Conservation (phyloP, 1,140 invertebrate genomes). For the Diprion similis region DNA sequence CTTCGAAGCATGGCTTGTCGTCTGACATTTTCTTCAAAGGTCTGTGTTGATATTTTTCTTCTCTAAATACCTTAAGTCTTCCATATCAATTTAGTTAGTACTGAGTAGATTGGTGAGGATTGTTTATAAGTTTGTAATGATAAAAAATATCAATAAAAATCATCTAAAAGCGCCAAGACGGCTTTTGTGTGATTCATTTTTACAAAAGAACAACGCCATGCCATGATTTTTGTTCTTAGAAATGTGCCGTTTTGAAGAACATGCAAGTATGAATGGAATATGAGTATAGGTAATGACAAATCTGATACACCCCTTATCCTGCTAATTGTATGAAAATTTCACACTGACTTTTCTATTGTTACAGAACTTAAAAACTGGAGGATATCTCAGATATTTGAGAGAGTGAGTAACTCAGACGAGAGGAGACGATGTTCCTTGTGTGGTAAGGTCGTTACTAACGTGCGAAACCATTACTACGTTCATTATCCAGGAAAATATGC, state of each 20-base stretch:
- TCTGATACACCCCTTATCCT: no score
- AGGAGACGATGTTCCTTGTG: constrained; percentile 70
- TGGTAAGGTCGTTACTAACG: constrained; percentile 73
- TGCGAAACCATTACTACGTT: constrained; percentile 73
- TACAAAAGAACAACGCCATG: background rate
- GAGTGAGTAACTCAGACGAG: constrained; percentile 69
- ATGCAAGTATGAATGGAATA: constrained; percentile 17
- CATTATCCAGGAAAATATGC: constrained; percentile 72
- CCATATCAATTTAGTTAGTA: background rate
- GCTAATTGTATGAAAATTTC: background rate
- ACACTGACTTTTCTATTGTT: constrained; percentile 61
- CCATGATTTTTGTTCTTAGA: constrained; percentile 1
- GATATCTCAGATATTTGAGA: constrained; percentile 72
- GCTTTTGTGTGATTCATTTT: constrained; percentile 11
- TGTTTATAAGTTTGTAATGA: background rate
- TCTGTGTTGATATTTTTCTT: background rate
- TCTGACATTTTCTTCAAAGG: background rate
- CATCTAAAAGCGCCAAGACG: background rate
- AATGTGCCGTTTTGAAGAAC: background rate
- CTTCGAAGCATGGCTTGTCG: background rate
- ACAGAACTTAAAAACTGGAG: constrained; percentile 72
- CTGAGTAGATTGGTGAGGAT: background rate
- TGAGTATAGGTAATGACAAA: constrained; percentile 9
- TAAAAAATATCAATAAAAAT: background rate
- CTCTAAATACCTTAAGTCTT: background rate